Evolutionary conservation across 2,888 invertebrate genomes (phyloP).

Genomic region (Hanleya hanleyi): DNA sequence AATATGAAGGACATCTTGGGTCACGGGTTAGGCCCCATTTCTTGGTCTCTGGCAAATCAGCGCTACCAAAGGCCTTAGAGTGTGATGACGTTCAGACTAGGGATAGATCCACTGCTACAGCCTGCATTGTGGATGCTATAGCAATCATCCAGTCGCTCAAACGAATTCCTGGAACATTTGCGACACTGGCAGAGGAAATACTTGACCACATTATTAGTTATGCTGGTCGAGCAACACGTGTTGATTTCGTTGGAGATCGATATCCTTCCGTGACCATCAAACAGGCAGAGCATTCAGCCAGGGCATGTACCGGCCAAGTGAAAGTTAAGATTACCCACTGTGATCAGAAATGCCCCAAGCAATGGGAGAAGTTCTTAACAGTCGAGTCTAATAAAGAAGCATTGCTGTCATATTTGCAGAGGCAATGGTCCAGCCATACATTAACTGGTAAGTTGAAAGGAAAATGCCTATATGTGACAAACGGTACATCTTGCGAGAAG

Average conservation of each 20-base stretch:
- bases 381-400: slow-evolving; percentile 11
- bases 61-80: not conserved
- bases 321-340: not conserved
- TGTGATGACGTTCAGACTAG: not conserved
- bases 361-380: slow-evolving; percentile 17
- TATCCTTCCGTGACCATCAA: slow-evolving; percentile 13
- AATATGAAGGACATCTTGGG: slow-evolving; percentile 15
- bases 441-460: not conserved
- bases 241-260: slow-evolving; percentile 19
- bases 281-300: not conserved
- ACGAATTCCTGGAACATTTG: slow-evolving; percentile 8
- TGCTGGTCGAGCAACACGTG: not conserved
- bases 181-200: not conserved
- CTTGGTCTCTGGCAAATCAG: not conserved
- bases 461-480: not conserved
- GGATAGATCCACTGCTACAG: not conserved
- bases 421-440: not conserved
- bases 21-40: slow-evolving; percentile 6
- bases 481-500: too few relatives aligned
- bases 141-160: slow-evolving; percentile 1
- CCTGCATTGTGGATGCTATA: slow-evolving; percentile 17
- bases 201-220: not conserved
- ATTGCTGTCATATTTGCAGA: slow-evolving; percentile 10
- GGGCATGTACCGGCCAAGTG: not conserved
- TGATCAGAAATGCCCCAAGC: slow-evolving; percentile 5